Conservation (phyloP, 2,888 invertebrate species). For the Sarcophaga subvicina region DNA sequence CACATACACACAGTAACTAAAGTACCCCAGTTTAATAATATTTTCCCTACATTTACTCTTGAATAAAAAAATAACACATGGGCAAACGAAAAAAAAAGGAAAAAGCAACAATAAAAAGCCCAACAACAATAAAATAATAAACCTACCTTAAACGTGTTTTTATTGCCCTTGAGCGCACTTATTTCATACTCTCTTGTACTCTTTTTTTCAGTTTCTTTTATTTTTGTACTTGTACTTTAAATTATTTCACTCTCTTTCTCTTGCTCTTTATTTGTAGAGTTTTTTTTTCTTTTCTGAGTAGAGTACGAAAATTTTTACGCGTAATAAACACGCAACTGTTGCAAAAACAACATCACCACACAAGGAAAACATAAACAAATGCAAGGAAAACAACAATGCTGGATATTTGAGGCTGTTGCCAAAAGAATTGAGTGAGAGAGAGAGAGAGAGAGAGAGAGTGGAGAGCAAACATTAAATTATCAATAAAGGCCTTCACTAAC, state of each 20-base stretch:
- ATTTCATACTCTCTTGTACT: conserved; percentile 20
- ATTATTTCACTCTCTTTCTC: too few species aligned
- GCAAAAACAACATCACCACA: background rate
- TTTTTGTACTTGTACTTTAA: too few species aligned
- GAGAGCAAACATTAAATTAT: too few species aligned
- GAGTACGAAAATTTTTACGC: conserved; percentile 38
- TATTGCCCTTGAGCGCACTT: conserved; percentile 56
- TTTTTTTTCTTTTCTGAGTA: background rate
- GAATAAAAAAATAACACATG: background rate
- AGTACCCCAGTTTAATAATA: conserved; percentile 23
- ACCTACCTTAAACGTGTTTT: conserved; percentile 53
- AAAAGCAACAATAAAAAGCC: too few species aligned
- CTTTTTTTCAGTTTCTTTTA: background rate
- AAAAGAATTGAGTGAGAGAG: background rate
- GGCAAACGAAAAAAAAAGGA: background rate
- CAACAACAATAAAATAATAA: conserved; percentile 41
- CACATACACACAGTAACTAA: conserved; percentile 6
- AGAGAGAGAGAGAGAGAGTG: background rate
- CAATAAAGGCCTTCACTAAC: too few species aligned
- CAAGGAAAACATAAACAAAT: background rate
- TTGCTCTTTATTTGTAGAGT: background rate
- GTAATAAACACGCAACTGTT: conserved; percentile 56
- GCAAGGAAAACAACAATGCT: background rate
- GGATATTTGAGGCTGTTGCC: background rate
- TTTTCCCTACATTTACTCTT: conserved; percentile 1